Conservation (phyloP, 1,140 invertebrate species). For the Oryzaephilus surinamensis region DNA sequence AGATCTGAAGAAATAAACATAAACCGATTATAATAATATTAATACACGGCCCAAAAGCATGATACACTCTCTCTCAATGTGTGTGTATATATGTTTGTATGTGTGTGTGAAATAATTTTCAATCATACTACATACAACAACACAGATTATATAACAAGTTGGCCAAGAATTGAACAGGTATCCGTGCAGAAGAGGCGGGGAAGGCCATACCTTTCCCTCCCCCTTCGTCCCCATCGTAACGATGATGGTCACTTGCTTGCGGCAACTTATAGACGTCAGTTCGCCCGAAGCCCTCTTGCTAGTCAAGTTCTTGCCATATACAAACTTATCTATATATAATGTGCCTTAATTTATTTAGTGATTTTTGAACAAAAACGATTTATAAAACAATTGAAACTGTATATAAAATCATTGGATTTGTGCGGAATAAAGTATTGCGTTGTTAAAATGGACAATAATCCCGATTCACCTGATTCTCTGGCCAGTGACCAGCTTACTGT, state of each 20-base stretch:
- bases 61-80: too few relatives aligned
- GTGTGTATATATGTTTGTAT: too few relatives aligned
- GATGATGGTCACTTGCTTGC: slow-evolving; percentile 26
- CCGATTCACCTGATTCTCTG: slow-evolving; percentile 34
- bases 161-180: slow-evolving; percentile 22
- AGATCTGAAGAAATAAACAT: too few relatives aligned
- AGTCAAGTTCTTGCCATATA: slow-evolving; percentile 25
- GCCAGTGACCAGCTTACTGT: slow-evolving; percentile 32
- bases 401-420: neutral
- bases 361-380: too few relatives aligned
- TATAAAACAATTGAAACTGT: too few relatives aligned
- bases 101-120: slow-evolving; percentile 17
- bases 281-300: slow-evolving; percentile 31
- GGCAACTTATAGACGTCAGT: slow-evolving; percentile 30
- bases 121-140: slow-evolving; percentile 14
- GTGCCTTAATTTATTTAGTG: slow-evolving; percentile 8
- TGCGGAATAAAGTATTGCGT: neutral
- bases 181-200: slow-evolving; percentile 10
- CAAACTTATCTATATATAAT: slow-evolving; percentile 14
- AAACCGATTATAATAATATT: too few relatives aligned
- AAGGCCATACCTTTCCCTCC: slow-evolving; percentile 7
- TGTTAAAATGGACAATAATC: slow-evolving; percentile 29
- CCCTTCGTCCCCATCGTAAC: slow-evolving; percentile 8
- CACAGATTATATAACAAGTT: slow-evolving; percentile 24
- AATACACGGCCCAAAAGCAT: too few relatives aligned